A percentile compares a stretch with the other conserved stretches of the same genome.
Conservation (phyloP, 2,888 invertebrate species). For the Himalopsyche tibetana region DNA sequence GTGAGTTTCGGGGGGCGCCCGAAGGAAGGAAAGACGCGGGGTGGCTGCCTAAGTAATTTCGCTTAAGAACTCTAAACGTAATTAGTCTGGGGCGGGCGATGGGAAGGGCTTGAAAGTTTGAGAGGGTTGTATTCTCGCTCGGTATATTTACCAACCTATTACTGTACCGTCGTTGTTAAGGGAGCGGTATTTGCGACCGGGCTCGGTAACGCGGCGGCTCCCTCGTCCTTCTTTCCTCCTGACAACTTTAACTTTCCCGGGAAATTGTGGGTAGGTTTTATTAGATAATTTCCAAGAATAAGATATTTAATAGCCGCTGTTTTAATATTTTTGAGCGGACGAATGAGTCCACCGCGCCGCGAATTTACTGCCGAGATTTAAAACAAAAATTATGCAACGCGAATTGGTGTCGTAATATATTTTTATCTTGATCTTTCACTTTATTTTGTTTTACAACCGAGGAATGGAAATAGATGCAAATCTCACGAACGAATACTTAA, state of each 20-base stretch:
- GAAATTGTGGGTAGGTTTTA: slow-evolving; percentile 62
- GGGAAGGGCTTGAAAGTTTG: slow-evolving; percentile 80
- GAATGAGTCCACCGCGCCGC: background rate
- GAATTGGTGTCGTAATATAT: slow-evolving; percentile 25
- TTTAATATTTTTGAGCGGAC: slow-evolving; percentile 34
- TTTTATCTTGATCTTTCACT: slow-evolving; percentile 22
- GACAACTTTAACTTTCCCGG: slow-evolving; percentile 61
- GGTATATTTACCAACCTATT: slow-evolving; percentile 66
- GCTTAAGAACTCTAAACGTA: slow-evolving; percentile 83
- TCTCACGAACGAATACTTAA: too few relatives aligned
- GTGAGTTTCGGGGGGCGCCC: slow-evolving; percentile 50
- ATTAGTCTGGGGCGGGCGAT: slow-evolving; percentile 81
- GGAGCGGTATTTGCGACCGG: slow-evolving; percentile 60
- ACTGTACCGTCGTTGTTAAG: slow-evolving; percentile 63
- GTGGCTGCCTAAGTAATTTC: slow-evolving; percentile 81
- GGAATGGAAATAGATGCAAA: background rate
- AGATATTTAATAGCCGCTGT: slow-evolving; percentile 54
- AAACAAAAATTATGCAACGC: slow-evolving; percentile 20
- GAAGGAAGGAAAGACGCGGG: slow-evolving; percentile 58
- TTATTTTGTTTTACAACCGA: background rate
- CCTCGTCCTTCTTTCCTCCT: slow-evolving; percentile 48
- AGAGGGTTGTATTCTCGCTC: slow-evolving; percentile 77
- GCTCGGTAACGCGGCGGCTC: slow-evolving; percentile 56
- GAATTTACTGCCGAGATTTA: background rate
- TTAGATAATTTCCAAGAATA: slow-evolving; percentile 56